Conservation (phyloP, 2,113 vertebrate species). For the Datnioides undecimradiatus region DNA sequence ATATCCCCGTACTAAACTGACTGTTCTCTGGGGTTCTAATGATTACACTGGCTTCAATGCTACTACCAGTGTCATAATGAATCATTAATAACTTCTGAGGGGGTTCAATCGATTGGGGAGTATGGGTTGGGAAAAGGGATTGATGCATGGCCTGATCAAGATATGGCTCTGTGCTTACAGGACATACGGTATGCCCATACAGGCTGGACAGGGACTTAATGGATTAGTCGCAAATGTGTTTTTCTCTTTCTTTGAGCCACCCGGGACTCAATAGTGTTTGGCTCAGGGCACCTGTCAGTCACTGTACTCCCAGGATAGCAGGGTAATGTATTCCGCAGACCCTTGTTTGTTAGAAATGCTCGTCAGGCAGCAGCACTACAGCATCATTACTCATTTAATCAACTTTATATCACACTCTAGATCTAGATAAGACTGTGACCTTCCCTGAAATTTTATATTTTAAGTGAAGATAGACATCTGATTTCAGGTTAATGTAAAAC, state of each 20-base stretch:
- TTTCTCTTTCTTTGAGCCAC: slow-evolving; percentile 8
- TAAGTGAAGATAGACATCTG: not conserved
- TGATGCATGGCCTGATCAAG: slow-evolving; percentile 58
- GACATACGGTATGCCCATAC: slow-evolving; percentile 31
- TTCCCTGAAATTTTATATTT: not conserved
- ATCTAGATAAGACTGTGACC: not conserved
- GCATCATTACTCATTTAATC: not conserved
- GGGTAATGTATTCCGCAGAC: not conserved
- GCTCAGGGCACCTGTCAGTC: slow-evolving; percentile 30
- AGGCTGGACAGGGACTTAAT: slow-evolving; percentile 2
- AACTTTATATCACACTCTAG: not conserved
- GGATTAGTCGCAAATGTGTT: slow-evolving; percentile 10
- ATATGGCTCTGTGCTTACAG: slow-evolving; percentile 35
- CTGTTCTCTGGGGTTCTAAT: slow-evolving; percentile 44
- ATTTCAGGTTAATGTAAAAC: not conserved
- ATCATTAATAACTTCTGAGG: slow-evolving; percentile 62
- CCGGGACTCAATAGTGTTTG: not conserved
- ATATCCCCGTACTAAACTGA: not conserved
- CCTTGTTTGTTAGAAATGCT: not conserved
- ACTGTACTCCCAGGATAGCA: not conserved
- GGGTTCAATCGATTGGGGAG: slow-evolving; percentile 51
- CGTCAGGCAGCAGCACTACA: not conserved
- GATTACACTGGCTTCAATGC: slow-evolving; percentile 47
- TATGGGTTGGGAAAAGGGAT: slow-evolving; percentile 19
- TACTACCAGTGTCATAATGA: slow-evolving; percentile 54